These are phyloP conservation scores for Colaptes auratus DNA, from an alignment of 2,113 vertebrate species.

Conservation along the genomic window DNA sequence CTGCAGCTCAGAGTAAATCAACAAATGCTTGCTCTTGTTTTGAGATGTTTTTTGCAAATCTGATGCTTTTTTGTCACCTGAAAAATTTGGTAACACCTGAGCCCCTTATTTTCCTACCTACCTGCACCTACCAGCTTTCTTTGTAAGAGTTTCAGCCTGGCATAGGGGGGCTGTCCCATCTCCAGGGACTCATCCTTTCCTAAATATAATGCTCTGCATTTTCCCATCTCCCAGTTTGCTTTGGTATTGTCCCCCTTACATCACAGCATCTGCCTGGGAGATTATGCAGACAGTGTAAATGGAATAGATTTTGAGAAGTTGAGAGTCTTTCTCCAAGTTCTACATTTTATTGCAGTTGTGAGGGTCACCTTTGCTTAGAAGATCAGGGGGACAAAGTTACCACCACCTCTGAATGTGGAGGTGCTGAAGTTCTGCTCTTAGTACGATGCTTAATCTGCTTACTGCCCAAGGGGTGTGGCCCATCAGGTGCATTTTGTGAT, in stretches of 20 bases:
- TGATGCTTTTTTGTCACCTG: not conserved
- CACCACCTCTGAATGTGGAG: not conserved
- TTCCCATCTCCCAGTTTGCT: not conserved
- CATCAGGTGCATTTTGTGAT: not conserved
- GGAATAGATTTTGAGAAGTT: not conserved
- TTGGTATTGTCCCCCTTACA: not conserved
- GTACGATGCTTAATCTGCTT: not conserved
- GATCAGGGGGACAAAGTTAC: not conserved
- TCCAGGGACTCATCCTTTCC: not conserved
- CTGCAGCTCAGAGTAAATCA: not conserved
- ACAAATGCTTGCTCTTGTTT: not conserved
- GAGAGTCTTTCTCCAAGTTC: not conserved
- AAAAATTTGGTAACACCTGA: not conserved
- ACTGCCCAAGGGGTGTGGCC: not conserved
- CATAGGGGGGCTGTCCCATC: not conserved
- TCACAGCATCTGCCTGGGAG: not conserved
- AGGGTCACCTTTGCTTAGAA: constrained; percentile 31
- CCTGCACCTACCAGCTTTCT: not conserved
- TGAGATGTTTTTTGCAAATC: not conserved
- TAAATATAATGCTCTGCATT: not conserved
- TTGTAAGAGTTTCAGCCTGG: not conserved
- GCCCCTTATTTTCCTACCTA: not conserved
- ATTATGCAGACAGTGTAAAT: not conserved
- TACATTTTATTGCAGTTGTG: not conserved
- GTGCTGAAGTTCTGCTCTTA: not conserved